phyloP scores from a whole-genome alignment of 1,140 invertebrate species.

The Adelges cooleyi region DNA sequence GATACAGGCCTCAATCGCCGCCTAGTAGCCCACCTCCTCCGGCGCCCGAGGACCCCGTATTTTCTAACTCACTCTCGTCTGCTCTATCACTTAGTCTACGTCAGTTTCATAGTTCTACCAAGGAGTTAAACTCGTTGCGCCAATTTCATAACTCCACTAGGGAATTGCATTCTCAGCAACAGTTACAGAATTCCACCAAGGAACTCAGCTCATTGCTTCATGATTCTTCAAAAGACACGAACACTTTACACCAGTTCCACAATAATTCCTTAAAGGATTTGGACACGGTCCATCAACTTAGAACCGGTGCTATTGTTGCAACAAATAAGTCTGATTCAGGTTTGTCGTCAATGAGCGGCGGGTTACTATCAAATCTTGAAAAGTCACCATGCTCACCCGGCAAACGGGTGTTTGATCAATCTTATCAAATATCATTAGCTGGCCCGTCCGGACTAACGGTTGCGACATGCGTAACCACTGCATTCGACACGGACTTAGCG shows the following conservation, averaged over 20 bases:
- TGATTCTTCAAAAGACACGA: background rate
- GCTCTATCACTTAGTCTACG: conserved; percentile 23
- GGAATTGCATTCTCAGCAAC: background rate
- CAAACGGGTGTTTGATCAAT: conserved; percentile 32
- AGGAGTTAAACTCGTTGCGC: background rate
- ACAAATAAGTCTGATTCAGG: conserved; percentile 62
- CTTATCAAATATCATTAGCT: conserved; percentile 23
- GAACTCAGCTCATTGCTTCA: background rate
- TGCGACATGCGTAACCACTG: background rate
- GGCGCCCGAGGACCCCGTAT: conserved; percentile 45
- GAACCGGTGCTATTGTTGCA: background rate
- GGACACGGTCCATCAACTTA: background rate
- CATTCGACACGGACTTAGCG: conserved; percentile 32
- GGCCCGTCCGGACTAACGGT: background rate
- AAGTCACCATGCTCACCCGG: conserved; percentile 65
- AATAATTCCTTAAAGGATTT: background rate
- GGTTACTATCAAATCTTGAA: conserved; percentile 63
- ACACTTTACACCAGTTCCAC: background rate
- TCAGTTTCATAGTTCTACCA: background rate
- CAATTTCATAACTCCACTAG: background rate
- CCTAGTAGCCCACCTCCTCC: conserved; percentile 59
- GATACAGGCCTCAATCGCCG: conserved; percentile 36
- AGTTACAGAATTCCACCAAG: background rate
- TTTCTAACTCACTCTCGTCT: conserved; percentile 34
- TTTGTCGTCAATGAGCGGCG: conserved; percentile 64